phyloP scores from a whole-genome alignment of 2,797 vertebrate genomes.

The Cryptoprocta ferox region DNA sequence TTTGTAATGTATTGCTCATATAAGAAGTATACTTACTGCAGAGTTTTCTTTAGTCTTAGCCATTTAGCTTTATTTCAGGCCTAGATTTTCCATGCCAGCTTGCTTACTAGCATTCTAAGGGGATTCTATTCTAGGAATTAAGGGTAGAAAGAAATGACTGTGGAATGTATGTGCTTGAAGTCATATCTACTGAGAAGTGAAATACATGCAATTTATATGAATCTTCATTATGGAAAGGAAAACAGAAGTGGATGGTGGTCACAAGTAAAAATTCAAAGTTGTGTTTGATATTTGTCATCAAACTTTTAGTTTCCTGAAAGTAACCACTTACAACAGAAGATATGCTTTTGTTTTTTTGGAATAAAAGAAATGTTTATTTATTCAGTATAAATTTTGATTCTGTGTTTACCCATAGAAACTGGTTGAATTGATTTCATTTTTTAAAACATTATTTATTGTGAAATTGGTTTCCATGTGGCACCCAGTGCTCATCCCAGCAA shows the following conservation, averaged over 20 bases:
- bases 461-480: too few species aligned
- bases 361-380: background rate
- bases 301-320: background rate
- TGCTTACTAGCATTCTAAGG: background rate
- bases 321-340: background rate
- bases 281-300: background rate
- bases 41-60: background rate
- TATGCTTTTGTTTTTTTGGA: background rate
- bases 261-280: constrained; percentile 10
- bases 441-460: too few species aligned
- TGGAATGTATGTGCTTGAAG: background rate
- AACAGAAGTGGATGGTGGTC: background rate
- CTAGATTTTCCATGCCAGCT: background rate
- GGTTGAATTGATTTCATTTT: constrained; percentile 33
- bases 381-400: background rate
- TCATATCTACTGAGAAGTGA: background rate
- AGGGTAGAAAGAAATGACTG: background rate
- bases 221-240: constrained; percentile 37
- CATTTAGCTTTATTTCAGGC: constrained; percentile 39
- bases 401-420: background rate
- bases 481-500: too few species aligned
- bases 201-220: background rate
- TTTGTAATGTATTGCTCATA: constrained; percentile 10
- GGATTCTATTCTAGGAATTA: background rate
- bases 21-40: constrained; percentile 16